Evolutionary conservation across 2,797 vertebrate genomes (phyloP).

Genomic region (Poecilia velifera): DNA sequence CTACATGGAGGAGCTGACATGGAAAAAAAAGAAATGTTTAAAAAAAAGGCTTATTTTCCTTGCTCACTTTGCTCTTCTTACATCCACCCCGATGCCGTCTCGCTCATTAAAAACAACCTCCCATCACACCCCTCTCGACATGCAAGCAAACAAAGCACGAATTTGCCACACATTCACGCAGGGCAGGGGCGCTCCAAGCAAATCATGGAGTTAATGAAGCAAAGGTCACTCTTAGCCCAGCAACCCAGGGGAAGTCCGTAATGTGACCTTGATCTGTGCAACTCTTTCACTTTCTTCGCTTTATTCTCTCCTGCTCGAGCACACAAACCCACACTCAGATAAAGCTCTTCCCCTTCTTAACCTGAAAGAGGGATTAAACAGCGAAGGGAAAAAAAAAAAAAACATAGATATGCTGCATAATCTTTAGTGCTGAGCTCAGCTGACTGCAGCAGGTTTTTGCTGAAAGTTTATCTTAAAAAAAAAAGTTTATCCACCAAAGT

Average conservation of each 20-base stretch:
- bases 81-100: slow-evolving; percentile 29
- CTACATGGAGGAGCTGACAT: slow-evolving; percentile 42
- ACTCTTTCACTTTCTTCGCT: slow-evolving; percentile 26
- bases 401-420: slow-evolving; percentile 61
- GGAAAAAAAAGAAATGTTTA: slow-evolving; percentile 21
- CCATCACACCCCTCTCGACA: slow-evolving; percentile 33
- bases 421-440: slow-evolving; percentile 66
- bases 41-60: slow-evolving; percentile 35
- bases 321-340: slow-evolving; percentile 3
- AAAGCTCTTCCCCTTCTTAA: slow-evolving; percentile 59
- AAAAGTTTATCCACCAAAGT: slow-evolving; percentile 22
- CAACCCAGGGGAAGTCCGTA: slow-evolving; percentile 26
- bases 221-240: slow-evolving; percentile 46
- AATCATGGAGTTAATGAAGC: slow-evolving; percentile 57
- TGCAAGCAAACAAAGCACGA: slow-evolving; percentile 37
- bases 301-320: slow-evolving; percentile 17
- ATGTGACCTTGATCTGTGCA: slow-evolving; percentile 53
- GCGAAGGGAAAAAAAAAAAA: slow-evolving; percentile 14
- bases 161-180: slow-evolving; percentile 17
- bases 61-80: slow-evolving; percentile 44
- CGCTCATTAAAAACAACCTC: slow-evolving; percentile 44
- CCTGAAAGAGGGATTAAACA: slow-evolving; percentile 64
- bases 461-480: slow-evolving; percentile 29
- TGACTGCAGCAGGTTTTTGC: slow-evolving; percentile 35
- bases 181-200: slow-evolving; percentile 13